Evolutionary conservation across 2,113 vertebrate genomes (phyloP).

Genomic region (Neofelis nebulosa): DNA sequence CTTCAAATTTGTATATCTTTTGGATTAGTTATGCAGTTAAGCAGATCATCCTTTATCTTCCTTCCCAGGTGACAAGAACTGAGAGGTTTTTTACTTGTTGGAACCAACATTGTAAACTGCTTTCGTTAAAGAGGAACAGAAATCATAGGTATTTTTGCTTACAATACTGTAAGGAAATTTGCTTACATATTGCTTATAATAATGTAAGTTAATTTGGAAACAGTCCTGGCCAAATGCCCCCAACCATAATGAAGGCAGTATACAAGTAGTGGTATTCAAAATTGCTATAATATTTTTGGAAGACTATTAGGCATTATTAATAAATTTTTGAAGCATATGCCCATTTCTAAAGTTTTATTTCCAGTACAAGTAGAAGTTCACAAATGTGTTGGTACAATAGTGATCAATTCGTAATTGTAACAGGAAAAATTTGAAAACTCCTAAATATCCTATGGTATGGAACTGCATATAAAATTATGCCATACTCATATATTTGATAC

Average conservation of each 20-base stretch:
- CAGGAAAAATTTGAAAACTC: not conserved
- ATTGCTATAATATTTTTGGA: not conserved
- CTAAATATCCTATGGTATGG: not conserved
- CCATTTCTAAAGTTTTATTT: not conserved
- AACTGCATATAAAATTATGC: not conserved
- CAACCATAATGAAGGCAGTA: not conserved
- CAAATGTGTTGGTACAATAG: not conserved
- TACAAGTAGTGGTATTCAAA: not conserved
- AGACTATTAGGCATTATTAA: not conserved
- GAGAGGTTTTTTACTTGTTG: not conserved
- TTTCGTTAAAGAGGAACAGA: not conserved
- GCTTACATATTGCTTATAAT: not conserved
- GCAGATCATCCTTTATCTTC: not conserved
- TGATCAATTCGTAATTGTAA: not conserved
- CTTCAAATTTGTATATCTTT: constrained; percentile 1
- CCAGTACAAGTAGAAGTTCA: not conserved
- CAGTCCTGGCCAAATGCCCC: not conserved
- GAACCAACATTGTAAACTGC: not conserved
- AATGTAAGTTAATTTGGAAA: constrained; percentile 14
- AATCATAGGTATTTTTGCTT: not conserved
- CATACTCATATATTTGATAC: not conserved
- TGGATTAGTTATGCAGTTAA: constrained; percentile 2
- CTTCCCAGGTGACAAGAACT: not conserved
- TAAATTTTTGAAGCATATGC: not conserved
- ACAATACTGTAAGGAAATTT: not conserved